These are phyloP conservation scores for Tragopan temminckii DNA, from an alignment of 2,797 vertebrate genomes.

Conservation along the genomic window DNA sequence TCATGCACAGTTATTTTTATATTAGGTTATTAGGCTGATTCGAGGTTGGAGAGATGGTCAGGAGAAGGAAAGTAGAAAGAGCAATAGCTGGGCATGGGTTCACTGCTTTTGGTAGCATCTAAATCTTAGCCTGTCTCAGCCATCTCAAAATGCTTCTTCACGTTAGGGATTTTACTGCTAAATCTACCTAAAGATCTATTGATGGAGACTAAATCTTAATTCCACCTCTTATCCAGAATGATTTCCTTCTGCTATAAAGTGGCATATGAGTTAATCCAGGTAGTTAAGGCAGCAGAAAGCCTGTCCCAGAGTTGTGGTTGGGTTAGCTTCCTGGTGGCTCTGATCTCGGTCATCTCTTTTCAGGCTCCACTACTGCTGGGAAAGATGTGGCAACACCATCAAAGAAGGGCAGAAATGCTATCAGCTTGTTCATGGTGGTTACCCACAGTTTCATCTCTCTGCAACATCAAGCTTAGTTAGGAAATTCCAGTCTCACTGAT, in stretches of 20 bases:
- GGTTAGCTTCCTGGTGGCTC: not conserved
- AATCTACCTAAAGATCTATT: not conserved
- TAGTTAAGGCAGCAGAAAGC: not conserved
- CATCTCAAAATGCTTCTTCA: not conserved
- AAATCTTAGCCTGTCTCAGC: not conserved
- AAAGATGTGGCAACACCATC: not conserved
- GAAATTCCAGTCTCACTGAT: not conserved
- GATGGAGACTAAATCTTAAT: not conserved
- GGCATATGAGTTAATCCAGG: not conserved
- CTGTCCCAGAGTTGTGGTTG: not conserved
- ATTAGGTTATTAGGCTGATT: not conserved
- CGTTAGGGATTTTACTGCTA: not conserved
- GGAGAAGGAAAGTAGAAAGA: not conserved
- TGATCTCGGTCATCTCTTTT: not conserved
- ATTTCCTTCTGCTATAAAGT: not conserved
- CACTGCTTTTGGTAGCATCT: not conserved
- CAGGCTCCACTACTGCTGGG: not conserved
- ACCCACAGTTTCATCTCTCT: not conserved
- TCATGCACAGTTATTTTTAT: not conserved
- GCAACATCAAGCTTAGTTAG: not conserved
- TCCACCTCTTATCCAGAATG: not conserved
- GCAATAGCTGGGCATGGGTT: fast-evolving
- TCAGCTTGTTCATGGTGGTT: not conserved
- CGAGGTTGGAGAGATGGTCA: not conserved
- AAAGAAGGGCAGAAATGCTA: not conserved